These are phyloP conservation scores for Drosophila monieri DNA, from an alignment of 2,888 invertebrate genomes.

Conservation along the genomic window DNA sequence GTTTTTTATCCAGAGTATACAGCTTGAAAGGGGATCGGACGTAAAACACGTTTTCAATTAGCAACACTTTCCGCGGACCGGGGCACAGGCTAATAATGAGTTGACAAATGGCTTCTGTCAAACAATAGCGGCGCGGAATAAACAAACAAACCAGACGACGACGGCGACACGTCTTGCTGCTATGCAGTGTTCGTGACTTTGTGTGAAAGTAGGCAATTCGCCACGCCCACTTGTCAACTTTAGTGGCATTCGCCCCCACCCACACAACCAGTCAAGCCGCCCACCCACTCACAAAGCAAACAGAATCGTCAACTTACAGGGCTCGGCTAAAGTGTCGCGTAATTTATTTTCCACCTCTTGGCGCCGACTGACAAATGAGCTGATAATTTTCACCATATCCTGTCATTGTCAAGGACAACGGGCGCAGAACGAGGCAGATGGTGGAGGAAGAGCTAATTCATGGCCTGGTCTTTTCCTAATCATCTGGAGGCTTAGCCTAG, in stretches of 20 bases:
- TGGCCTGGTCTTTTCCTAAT: slow-evolving; percentile 5
- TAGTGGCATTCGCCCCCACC: slow-evolving; percentile 7
- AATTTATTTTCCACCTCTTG: slow-evolving; percentile 57
- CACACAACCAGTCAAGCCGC: neutral
- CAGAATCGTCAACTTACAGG: slow-evolving; percentile 38
- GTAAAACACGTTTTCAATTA: slow-evolving; percentile 69
- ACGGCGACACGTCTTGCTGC: slow-evolving; percentile 41
- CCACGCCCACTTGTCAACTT: slow-evolving; percentile 28
- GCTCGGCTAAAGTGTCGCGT: slow-evolving; percentile 46
- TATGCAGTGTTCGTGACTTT: slow-evolving; percentile 42
- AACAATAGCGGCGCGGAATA: slow-evolving; percentile 29
- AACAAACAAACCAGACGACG: slow-evolving; percentile 30
- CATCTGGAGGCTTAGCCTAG: slow-evolving; percentile 38
- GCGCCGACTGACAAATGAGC: slow-evolving; percentile 55
- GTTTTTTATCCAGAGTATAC: slow-evolving; percentile 2
- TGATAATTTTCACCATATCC: slow-evolving; percentile 45
- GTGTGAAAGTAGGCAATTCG: slow-evolving; percentile 42
- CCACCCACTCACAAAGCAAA: slow-evolving; percentile 15
- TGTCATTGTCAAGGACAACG: slow-evolving; percentile 40
- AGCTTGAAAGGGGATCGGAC: slow-evolving; percentile 23
- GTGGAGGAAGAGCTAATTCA: slow-evolving; percentile 15
- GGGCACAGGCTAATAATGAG: slow-evolving; percentile 53
- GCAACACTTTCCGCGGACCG: slow-evolving; percentile 30
- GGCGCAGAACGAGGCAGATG: neutral
- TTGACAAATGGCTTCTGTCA: slow-evolving; percentile 54